Base-by-base conservation (phyloP, 2,113 vertebrate genomes). In the Struthidea cinerea region DNA sequence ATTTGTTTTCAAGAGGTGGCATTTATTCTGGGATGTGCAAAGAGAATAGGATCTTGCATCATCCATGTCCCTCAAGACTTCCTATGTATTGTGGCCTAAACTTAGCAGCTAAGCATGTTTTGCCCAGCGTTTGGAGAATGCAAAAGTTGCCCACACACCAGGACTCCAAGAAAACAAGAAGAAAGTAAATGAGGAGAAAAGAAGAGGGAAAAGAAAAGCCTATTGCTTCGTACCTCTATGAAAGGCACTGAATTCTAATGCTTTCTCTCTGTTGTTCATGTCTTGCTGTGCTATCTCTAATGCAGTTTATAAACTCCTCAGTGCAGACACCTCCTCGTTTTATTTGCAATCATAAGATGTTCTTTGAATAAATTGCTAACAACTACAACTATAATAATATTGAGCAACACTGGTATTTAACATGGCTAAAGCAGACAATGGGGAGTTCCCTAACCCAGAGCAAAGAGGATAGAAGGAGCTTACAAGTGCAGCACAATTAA, bases 331-430 rank as follows among this genome's bases (percentile, higher is more conserved):
- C 75, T 79, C 49, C 55, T 91, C 52, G 9, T 82, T 95, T 97
- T 94, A 93, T 93, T 96, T 95, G 84, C 60, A 94, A 20, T 91
- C 69, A 49, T 90, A 92, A 84, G 90, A 70, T 88, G 85, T 91
- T 93, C 70, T 77, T 81, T 80, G 93, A 96, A 96, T 96, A 96
- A 91, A 96, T 63, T 91, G 82, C 53, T 85, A 91, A 86, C 84
- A 89, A 65, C 52, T 60, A 28, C 75, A 83, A 61, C 71, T 70
- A 79, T 52, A 92, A 84, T 35, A 84, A 76, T 87, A 74, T 28
- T 41, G 80, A 87, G 65, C 42, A 95, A 61, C 77, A 57, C 53
- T 83, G 75, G 42, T 63, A 77, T 95, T 96, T 94, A 84, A 63
- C 47, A 46, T 19, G 44, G 87, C 26, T 94, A 86, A 88, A 91